These are phyloP conservation scores for Alouatta palliata DNA, from an alignment of 2,113 vertebrate species.

Conservation along the genomic window DNA sequence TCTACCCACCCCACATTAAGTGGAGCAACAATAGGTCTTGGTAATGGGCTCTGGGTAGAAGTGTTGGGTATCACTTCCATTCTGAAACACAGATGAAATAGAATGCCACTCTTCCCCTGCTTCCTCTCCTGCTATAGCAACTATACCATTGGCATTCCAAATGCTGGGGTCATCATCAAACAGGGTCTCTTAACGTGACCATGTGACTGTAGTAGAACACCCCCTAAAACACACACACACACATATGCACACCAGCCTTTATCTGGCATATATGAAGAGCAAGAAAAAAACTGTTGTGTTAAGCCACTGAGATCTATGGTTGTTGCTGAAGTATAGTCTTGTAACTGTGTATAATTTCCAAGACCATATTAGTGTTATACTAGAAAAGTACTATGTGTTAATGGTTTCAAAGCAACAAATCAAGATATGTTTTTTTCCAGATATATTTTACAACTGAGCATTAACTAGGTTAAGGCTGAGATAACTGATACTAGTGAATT, in stretches of 20 bases:
- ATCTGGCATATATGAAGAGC: not conserved
- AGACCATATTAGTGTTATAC: not conserved
- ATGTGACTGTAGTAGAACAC: not conserved
- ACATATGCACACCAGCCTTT: not conserved
- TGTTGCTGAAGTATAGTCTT: not conserved
- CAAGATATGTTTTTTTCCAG: not conserved
- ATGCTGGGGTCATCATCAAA: not conserved
- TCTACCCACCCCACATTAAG: accelerated
- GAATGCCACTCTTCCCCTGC: not conserved
- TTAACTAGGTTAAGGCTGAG: not conserved
- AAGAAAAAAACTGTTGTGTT: not conserved
- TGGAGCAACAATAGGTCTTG: not conserved
- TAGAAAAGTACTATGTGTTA: not conserved
- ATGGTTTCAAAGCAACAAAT: not conserved
- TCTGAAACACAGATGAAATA: not conserved
- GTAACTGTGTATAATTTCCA: not conserved
- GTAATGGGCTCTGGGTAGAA: not conserved
- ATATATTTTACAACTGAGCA: not conserved
- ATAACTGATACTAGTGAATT: not conserved
- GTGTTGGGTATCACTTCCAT: not conserved
- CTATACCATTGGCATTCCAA: not conserved
- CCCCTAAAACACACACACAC: no score
- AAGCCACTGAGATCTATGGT: not conserved
- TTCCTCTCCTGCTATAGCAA: not conserved
- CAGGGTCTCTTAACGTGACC: not conserved